A percentile compares a stretch with the other conserved stretches of the same genome.
These are phyloP conservation scores for Torymus auratus DNA, from an alignment of 2,888 invertebrate genomes.

Conservation along the genomic window DNA sequence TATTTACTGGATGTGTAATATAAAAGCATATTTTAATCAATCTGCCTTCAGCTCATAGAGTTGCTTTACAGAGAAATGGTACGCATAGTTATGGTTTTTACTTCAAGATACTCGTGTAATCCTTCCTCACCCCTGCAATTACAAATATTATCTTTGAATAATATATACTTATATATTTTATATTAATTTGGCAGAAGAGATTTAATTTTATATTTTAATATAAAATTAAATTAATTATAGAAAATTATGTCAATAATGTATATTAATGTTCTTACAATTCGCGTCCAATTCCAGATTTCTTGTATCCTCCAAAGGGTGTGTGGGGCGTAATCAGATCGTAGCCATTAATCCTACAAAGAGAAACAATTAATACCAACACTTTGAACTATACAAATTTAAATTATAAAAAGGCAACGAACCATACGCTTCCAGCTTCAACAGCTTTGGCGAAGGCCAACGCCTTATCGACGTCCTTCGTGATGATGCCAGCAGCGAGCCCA, in stretches of 20 bases:
- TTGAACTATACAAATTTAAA: neutral
- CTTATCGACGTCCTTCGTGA: slow-evolving; percentile 82
- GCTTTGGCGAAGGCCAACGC: slow-evolving; percentile 79
- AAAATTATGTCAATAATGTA: slow-evolving; percentile 62
- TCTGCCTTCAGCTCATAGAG: neutral
- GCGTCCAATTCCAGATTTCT: slow-evolving; percentile 90
- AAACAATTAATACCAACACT: neutral
- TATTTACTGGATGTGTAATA: neutral
- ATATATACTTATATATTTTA: too few relatives aligned
- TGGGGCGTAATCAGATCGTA: slow-evolving; percentile 85
- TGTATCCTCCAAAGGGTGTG: slow-evolving; percentile 93
- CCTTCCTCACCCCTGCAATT: slow-evolving; percentile 86
- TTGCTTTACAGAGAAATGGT: slow-evolving; percentile 33
- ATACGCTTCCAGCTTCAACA: slow-evolving; percentile 82
- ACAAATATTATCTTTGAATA: neutral
- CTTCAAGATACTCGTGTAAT: slow-evolving; percentile 86
- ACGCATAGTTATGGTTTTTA: slow-evolving; percentile 53
- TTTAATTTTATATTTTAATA: slow-evolving; percentile 1
- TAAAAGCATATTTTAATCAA: slow-evolving; percentile 8
- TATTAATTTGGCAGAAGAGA: too few relatives aligned
- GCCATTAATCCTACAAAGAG: slow-evolving; percentile 83
- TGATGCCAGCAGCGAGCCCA: slow-evolving; percentile 83
- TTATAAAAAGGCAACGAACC: slow-evolving; percentile 65
- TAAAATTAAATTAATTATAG: neutral
- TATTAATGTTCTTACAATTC: slow-evolving; percentile 78